Conservation (phyloP, 2,888 invertebrate genomes). For the Spicauda simplicius region DNA sequence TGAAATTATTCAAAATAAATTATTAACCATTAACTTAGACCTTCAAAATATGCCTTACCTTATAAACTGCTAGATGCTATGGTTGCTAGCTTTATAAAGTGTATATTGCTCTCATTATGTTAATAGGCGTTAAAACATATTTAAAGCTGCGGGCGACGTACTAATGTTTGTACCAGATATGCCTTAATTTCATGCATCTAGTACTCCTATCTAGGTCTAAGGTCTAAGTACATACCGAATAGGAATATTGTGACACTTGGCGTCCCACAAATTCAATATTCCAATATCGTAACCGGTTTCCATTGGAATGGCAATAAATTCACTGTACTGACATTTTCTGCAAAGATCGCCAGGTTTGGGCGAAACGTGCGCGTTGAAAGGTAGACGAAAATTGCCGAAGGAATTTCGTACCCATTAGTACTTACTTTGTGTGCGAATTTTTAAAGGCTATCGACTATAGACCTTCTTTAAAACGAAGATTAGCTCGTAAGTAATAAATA, state of each 20-base stretch:
- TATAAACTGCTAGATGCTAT: too few species aligned
- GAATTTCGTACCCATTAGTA: neutral
- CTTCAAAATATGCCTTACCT: too few species aligned
- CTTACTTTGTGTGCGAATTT: too few species aligned
- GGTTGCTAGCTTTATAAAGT: too few species aligned
- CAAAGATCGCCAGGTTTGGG: slow-evolving; percentile 7
- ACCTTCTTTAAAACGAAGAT: too few species aligned
- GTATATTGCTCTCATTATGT: too few species aligned
- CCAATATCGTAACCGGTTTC: slow-evolving; percentile 25
- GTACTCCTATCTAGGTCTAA: slow-evolving; percentile 5
- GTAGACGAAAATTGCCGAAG: neutral
- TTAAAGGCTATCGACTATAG: too few species aligned
- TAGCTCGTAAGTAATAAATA: too few species aligned
- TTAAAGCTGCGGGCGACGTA: too few species aligned
- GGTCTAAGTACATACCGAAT: slow-evolving; percentile 2
- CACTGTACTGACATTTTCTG: slow-evolving; percentile 15
- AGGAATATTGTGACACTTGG: slow-evolving; percentile 17
- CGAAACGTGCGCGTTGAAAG: neutral
- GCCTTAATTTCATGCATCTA: slow-evolving; percentile 2
- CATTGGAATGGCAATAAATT: slow-evolving; percentile 17
- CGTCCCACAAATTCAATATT: slow-evolving; percentile 18
- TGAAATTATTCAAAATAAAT: too few species aligned
- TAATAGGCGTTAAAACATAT: too few species aligned
- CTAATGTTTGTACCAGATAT: neutral
- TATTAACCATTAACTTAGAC: too few species aligned